Evolutionary conservation across 64 coral and sea anemone genomes (phyloP).

Genomic region (Platygyra sinensis): DNA sequence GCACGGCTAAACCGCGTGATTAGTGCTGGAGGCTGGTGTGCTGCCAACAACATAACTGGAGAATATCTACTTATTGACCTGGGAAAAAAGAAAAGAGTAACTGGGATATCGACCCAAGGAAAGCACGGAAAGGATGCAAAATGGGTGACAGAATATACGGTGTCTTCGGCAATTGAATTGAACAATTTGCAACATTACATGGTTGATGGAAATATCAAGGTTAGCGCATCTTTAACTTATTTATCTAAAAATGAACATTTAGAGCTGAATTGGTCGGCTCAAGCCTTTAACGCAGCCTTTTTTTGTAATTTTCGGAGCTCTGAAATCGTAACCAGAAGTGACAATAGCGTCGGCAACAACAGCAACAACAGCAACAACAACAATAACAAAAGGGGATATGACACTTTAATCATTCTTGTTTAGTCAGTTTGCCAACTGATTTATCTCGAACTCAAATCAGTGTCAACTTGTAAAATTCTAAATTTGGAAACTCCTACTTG

Average conservation of each 20-base stretch:
- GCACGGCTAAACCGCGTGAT: conserved; percentile 25
- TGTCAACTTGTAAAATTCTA: too few relatives aligned
- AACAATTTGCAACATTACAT: not conserved
- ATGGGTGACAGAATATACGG: conserved; percentile 64
- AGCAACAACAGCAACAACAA: too few relatives aligned
- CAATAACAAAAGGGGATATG: too few relatives aligned
- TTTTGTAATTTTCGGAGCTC: too few relatives aligned
- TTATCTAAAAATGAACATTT: not conserved
- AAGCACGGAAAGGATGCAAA: conserved; percentile 11
- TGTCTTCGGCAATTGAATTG: conserved; percentile 6
- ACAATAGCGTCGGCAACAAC: too few relatives aligned
- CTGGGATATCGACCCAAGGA: conserved; percentile 44
- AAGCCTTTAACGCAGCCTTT: too few relatives aligned
- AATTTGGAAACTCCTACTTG: too few relatives aligned
- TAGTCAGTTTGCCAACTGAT: too few relatives aligned
- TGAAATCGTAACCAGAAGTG: too few relatives aligned
- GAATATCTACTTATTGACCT: conserved; percentile 36
- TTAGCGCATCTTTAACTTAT: not conserved
- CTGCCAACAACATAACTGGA: not conserved
- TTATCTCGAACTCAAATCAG: too few relatives aligned
- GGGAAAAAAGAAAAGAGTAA: not conserved
- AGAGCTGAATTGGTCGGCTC: too few relatives aligned
- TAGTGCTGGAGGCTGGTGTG: not conserved
- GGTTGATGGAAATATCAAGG: not conserved
- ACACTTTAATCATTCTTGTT: too few relatives aligned